phyloP scores from a whole-genome alignment of 2,888 invertebrate genomes.

The Mimumesa dahlbomi region DNA sequence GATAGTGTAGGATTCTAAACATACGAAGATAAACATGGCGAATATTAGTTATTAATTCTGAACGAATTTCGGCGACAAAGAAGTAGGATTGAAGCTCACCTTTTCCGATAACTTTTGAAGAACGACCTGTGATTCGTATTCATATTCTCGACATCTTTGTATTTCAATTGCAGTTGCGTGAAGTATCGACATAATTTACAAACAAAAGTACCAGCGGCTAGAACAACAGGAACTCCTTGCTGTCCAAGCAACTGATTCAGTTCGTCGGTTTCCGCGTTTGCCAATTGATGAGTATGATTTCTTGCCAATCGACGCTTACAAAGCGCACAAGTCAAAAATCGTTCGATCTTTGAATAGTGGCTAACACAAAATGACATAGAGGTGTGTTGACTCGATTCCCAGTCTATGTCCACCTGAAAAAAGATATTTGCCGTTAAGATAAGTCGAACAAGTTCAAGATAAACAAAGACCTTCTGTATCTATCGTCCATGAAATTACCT shows the following conservation, averaged over 20 bases:
- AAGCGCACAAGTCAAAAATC: conserved; percentile 88
- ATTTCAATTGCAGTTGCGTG: conserved; percentile 86
- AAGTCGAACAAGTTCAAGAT: background rate
- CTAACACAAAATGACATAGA: conserved; percentile 81
- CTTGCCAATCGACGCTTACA: conserved; percentile 89
- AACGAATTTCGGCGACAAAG: too few species aligned
- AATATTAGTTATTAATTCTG: too few species aligned
- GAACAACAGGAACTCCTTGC: conserved; percentile 86
- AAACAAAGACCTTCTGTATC: too few species aligned
- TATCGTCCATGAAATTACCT: conserved; percentile 60
- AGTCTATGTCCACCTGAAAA: conserved; percentile 78
- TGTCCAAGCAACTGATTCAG: conserved; percentile 82
- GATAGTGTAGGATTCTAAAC: conserved; percentile 88
- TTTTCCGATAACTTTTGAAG: conserved; percentile 84
- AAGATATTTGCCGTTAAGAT: background rate
- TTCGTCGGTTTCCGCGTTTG: conserved; percentile 83
- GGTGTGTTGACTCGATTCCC: conserved; percentile 79
- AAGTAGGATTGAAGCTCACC: conserved; percentile 77
- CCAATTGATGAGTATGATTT: conserved; percentile 87
- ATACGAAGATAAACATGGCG: too few species aligned
- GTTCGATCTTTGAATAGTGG: conserved; percentile 87
- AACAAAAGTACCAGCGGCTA: conserved; percentile 87
- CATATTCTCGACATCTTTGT: conserved; percentile 79
- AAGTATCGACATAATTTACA: conserved; percentile 92
- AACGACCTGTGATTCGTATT: conserved; percentile 81